phyloP scores from a whole-genome alignment of 2,113 vertebrate species.

The Hiodon tergisus region DNA sequence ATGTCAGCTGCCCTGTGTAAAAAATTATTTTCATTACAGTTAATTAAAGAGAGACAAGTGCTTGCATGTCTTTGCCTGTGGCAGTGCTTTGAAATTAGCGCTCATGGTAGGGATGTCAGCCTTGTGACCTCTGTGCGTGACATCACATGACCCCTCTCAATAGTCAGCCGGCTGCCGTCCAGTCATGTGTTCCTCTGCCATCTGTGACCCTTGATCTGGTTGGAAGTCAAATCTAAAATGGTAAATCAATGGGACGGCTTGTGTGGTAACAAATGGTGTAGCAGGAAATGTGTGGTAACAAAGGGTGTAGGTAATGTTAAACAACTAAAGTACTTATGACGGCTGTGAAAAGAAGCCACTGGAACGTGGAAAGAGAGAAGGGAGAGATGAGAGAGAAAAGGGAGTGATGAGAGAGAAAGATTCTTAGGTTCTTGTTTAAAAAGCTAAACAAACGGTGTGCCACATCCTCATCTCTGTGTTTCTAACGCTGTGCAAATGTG shows the following conservation, averaged over 20 bases:
- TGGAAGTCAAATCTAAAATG: constrained; percentile 34
- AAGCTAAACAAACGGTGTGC: neutral
- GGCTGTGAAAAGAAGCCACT: too few species aligned
- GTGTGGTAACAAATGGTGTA: neutral
- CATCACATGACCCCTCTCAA: constrained; percentile 61
- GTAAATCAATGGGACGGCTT: neutral
- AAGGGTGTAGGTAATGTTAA: neutral
- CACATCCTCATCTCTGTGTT: neutral
- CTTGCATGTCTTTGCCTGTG: constrained; percentile 36
- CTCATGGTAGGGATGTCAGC: constrained; percentile 34
- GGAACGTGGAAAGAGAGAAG: too few species aligned
- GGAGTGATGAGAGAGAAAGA: too few species aligned
- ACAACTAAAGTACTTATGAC: neutral
- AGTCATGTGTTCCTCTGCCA: constrained; percentile 55
- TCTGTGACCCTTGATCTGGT: constrained; percentile 52
- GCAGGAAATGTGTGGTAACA: neutral
- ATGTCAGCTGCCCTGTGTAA: constrained; percentile 54
- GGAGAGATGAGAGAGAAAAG: too few species aligned
- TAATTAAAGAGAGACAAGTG: constrained; percentile 60
- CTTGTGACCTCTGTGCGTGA: constrained; percentile 52
- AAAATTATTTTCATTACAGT: constrained; percentile 51
- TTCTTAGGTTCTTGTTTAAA: too few species aligned
- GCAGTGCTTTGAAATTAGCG: constrained; percentile 55
- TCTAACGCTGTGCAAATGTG: too few species aligned
- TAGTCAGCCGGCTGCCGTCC: constrained; percentile 53